These are phyloP conservation scores for Lanistes nyassanus DNA, from an alignment of 1,140 invertebrate genomes.

Conservation along the genomic window DNA sequence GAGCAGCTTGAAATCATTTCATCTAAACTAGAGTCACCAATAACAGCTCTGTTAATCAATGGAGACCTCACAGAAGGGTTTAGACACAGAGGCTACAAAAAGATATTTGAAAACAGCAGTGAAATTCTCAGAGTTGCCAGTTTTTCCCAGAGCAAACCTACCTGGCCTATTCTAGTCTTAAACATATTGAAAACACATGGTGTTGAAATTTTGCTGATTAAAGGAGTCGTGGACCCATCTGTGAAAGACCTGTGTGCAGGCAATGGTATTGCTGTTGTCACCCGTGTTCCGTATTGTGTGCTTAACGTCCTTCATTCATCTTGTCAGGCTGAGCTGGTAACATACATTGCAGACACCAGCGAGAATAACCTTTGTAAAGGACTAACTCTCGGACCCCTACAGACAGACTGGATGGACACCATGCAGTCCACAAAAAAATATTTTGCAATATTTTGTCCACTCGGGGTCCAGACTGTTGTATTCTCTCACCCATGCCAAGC, in stretches of 20 bases:
- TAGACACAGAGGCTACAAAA: slow-evolving; percentile 11
- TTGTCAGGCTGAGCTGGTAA: slow-evolving; percentile 3
- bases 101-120: background rate
- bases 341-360: slow-evolving; percentile 6
- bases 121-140: background rate
- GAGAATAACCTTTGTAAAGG: background rate
- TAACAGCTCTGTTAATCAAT: slow-evolving; percentile 13
- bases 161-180: slow-evolving; percentile 9
- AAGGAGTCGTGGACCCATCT: slow-evolving; percentile 3
- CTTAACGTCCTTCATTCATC: background rate
- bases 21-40: background rate
- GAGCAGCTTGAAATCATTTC: background rate
- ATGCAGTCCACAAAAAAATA: background rate
- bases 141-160: background rate
- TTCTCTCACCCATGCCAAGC: background rate
- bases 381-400: background rate
- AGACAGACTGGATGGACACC: background rate
- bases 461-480: slow-evolving; percentile 6
- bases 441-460: background rate
- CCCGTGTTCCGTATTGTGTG: background rate
- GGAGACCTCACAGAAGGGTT: slow-evolving; percentile 13
- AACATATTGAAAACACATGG: background rate
- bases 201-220: background rate
- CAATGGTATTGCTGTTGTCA: background rate
- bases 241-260: background rate